Percentiles rank a stretch among this genome's conserved stretches.
These are phyloP conservation scores for Stenodema calcarata DNA, from an alignment of 2,888 invertebrate species.

Conservation along the genomic window DNA sequence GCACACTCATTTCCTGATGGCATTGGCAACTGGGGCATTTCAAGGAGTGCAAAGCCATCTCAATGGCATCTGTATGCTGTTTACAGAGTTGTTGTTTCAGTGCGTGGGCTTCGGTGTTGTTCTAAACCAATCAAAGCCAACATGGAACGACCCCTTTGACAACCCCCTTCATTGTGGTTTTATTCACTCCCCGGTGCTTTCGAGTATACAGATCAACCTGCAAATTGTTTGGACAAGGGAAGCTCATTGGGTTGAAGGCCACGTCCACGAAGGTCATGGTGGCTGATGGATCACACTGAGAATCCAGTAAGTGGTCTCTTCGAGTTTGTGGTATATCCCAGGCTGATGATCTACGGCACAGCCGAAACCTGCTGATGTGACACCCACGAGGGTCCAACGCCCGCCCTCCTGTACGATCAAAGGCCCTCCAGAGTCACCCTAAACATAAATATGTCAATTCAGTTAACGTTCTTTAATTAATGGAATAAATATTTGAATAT, in stretches of 20 bases:
- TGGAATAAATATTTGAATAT: no score
- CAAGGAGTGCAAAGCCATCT: no score
- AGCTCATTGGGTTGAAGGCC: slow-evolving; percentile 30
- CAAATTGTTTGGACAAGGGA: neutral
- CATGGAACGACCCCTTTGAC: no score
- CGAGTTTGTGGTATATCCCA: slow-evolving; percentile 84
- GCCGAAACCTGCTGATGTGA: slow-evolving; percentile 85
- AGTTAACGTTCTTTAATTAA: no score
- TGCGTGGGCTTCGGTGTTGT: no score
- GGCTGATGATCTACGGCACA: slow-evolving; percentile 86
- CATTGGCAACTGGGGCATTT: no score
- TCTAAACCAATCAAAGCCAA: no score
- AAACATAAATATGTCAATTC: slow-evolving; percentile 4
- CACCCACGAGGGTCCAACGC: slow-evolving; percentile 78
- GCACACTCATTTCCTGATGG: neutral
- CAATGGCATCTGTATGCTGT: no score
- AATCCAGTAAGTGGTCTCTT: slow-evolving; percentile 75
- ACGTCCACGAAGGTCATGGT: slow-evolving; percentile 50
- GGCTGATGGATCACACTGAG: slow-evolving; percentile 49
- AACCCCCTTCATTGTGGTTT: no score
- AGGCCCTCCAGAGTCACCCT: slow-evolving; percentile 84
- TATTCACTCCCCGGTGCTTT: neutral
- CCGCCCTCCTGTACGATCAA: slow-evolving; percentile 73
- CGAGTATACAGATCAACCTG: neutral
- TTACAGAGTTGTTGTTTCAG: no score